Evolutionary conservation across 1,140 invertebrate genomes (phyloP), one percentile per base, ranked within the genome.

Genomic region (Leguminivora glycinivorella): DNA sequence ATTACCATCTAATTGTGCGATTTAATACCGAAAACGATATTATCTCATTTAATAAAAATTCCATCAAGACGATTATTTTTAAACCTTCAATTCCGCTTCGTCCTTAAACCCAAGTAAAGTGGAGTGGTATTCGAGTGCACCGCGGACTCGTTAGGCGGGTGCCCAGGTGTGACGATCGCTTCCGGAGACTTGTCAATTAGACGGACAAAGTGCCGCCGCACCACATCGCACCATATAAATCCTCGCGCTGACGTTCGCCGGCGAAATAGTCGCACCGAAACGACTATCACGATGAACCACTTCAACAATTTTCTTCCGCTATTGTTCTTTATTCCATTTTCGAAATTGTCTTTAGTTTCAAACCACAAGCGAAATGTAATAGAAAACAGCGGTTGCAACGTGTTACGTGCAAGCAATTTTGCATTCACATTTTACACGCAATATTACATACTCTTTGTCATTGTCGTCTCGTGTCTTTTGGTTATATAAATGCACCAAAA

Each of bases 141-240:
- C 43, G 58, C 38, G 71, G 26, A 43, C 72, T 78, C 66, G 70
- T 77, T 75, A 75, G 70, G 68, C 43, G 26, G 26, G 58, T 63
- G 25, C 25, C 26, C 58, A 68, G 72, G 72, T 75, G 70, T 75
- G 74, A 74, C 72, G 74, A 74, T 78, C 70, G 73, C 74, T 78
- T 78, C 78, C 74, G 75, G 71, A 75, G 72, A 72, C 79, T 83
- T 81, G 85, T 88, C 85, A 85, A 87, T 87, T 87, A 88, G 77
- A 85, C 76, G 76, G 75, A 84, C 78, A 79, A 82, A 84, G 80
- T 78, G 76, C 79, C 76, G 76, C 71, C 74, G 71, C 71, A 72
- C 70, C 68, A 76, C 71, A 78, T 80, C 74, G 80, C 79, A 84
- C 78, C 74, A 80, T 77, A 88, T 86, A 88, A 85, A 85, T 85